Evolutionary conservation across 2,888 invertebrate genomes (phyloP), one percentile per base, ranked within the genome.

Genomic region (Byasa hedistus): DNA sequence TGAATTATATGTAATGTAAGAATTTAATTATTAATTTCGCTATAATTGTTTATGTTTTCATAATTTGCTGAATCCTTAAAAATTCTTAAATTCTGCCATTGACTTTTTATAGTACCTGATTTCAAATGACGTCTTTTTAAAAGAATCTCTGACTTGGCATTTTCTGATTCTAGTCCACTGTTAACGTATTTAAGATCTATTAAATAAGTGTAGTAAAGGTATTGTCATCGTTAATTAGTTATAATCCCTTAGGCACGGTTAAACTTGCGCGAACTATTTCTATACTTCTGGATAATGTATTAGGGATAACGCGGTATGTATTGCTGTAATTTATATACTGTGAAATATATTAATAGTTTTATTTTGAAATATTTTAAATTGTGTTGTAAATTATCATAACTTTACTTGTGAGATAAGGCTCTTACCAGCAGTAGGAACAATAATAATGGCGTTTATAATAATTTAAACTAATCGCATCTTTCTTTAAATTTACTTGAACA

Each of bases 161-260:
- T 52, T 12, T 57, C 19, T n/a, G 24, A 64, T 58, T 58, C 66
- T 66, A 66, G 66, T 66, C 66, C 48, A 59, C 21, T 8, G 23
- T 8, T n/a, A 51, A 7, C 36, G 51, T 54, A 57, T 24, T 51
- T 48, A 57, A 63, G 57, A 22, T 22, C n/a, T 32, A n/a, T 64
- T 51, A 51, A 19, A 19, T 51, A 32, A 56, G 22, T 54, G 23
- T 48, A 48, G 19, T 48, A n/a, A 48, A 48, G 1, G 48, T 48
- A 21, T 27, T 60, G 17, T 21, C 32, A 61, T 15, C 54, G n/a
- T 54, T 54, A 54, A 54, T 54, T 54, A 21, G 21, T 22, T 22
- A 15, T 54, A 23, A 54, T 23, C 54, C 23, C 54, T 54, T n/a
- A 48, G 48, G 48, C 48, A 48, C 48, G 48, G n/a, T n/a, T 48